These are phyloP conservation scores for Crematogaster levior DNA, from an alignment of 2,888 invertebrate genomes.

Conservation along the genomic window DNA sequence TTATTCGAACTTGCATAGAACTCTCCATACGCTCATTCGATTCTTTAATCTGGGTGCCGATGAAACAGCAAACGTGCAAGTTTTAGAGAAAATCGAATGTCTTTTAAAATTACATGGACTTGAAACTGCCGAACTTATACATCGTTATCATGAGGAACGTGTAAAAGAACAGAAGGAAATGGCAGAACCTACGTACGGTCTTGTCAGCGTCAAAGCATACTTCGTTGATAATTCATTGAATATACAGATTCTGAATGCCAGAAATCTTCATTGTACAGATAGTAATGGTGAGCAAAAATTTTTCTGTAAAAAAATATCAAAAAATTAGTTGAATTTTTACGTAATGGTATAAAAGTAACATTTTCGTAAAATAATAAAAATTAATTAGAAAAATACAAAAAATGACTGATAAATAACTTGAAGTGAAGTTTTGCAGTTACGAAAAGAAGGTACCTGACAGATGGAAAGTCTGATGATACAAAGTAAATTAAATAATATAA, in stretches of 20 bases:
- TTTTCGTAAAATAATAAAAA: not conserved
- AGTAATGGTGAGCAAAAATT: constrained; percentile 90
- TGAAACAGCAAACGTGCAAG: constrained; percentile 88
- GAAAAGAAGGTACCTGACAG: not conserved
- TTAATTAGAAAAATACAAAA: not conserved
- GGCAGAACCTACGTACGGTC: constrained; percentile 89
- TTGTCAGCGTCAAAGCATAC: constrained; percentile 92
- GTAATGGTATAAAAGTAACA: not conserved
- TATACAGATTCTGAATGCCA: constrained; percentile 95
- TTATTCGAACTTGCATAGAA: constrained; percentile 95
- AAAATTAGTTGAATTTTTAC: not conserved
- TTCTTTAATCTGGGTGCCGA: constrained; percentile 93
- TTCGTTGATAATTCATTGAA: constrained; percentile 91
- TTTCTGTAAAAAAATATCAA: not conserved
- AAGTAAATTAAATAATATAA: not conserved
- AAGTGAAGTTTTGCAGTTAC: not conserved
- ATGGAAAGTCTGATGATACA: not conserved
- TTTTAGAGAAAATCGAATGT: constrained; percentile 89
- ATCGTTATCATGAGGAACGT: constrained; percentile 90
- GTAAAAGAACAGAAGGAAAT: constrained; percentile 90
- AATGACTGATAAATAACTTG: not conserved
- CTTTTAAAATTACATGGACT: constrained; percentile 93
- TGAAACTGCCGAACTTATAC: constrained; percentile 95
- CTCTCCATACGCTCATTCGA: constrained; percentile 93
- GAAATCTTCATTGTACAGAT: constrained; percentile 94